Percentiles rank a stretch among this genome's conserved stretches.
Evolutionary conservation across 1,140 invertebrate genomes (phyloP).

Genomic region (Scaptomyza hsui): DNA sequence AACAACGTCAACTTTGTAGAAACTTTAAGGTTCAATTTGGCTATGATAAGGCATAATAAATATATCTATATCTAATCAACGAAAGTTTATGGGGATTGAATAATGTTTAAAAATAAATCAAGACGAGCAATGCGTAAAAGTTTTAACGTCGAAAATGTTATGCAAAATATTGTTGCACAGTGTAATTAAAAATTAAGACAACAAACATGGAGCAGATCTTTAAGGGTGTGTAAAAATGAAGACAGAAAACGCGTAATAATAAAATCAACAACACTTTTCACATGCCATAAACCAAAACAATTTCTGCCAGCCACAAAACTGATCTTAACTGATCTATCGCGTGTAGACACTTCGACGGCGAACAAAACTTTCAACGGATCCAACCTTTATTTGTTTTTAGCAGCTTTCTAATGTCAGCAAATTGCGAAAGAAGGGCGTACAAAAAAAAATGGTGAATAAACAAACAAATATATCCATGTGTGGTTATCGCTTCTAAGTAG

Average conservation of each 20-base stretch:
- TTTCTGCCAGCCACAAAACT: neutral
- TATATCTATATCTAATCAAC: neutral
- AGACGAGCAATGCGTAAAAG: neutral
- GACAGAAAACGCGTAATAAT: no score
- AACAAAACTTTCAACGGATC: slow-evolving; percentile 51
- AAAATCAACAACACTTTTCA: no score
- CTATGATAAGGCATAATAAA: no score
- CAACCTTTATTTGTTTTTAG: slow-evolving; percentile 78
- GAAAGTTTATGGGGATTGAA: no score
- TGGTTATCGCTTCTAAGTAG: neutral
- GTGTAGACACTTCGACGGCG: neutral
- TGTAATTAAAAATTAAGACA: slow-evolving; percentile 36
- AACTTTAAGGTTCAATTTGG: no score
- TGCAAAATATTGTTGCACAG: slow-evolving; percentile 10
- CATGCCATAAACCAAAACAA: no score
- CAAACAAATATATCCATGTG: slow-evolving; percentile 31
- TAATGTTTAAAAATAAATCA: no score
- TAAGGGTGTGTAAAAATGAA: neutral
- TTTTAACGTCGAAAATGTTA: neutral
- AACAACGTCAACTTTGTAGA: no score
- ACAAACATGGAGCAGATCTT: slow-evolving; percentile 1
- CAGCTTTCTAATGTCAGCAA: slow-evolving; percentile 71
- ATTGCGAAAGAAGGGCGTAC: slow-evolving; percentile 67
- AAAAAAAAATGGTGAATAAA: slow-evolving; percentile 32
- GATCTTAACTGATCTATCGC: slow-evolving; percentile 27